These are phyloP conservation scores for Danionella cerebrum DNA, from an alignment of 2,113 vertebrate species.

Conservation along the genomic window DNA sequence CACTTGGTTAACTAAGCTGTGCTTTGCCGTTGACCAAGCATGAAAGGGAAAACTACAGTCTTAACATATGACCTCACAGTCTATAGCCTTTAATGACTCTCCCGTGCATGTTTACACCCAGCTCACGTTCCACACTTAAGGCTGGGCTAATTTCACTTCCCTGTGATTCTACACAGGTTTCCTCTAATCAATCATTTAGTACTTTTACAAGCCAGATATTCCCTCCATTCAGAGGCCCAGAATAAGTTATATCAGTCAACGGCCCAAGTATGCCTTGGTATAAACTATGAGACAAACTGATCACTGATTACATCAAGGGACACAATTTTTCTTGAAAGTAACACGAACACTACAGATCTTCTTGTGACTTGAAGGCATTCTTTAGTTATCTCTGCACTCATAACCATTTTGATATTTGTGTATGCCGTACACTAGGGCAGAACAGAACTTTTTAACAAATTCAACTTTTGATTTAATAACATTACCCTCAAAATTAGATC, in stretches of 20 bases:
- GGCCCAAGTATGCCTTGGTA: too few relatives aligned
- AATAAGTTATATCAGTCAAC: background rate
- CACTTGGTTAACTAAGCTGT: background rate
- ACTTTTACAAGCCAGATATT: background rate
- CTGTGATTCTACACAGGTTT: slow-evolving; percentile 28
- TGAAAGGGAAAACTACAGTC: background rate
- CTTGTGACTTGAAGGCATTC: too few relatives aligned
- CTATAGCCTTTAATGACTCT: slow-evolving; percentile 26
- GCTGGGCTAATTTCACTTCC: slow-evolving; percentile 13
- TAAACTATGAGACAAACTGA: too few relatives aligned
- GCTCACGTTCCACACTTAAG: slow-evolving; percentile 31
- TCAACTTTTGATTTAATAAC: too few relatives aligned
- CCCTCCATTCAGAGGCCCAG: background rate
- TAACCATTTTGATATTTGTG: too few relatives aligned
- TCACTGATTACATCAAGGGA: background rate
- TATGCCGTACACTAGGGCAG: too few relatives aligned
- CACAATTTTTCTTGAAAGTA: too few relatives aligned
- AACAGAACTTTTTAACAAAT: too few relatives aligned
- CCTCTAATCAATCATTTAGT: slow-evolving; percentile 11
- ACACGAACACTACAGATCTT: too few relatives aligned
- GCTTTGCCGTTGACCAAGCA: slow-evolving; percentile 4
- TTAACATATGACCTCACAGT: slow-evolving; percentile 3
- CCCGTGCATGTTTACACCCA: slow-evolving; percentile 17
- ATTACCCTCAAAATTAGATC: too few relatives aligned
- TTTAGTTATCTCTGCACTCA: too few relatives aligned